Base-by-base conservation (phyloP, 1,140 invertebrate genomes). In the Ruditapes philippinarum region DNA sequence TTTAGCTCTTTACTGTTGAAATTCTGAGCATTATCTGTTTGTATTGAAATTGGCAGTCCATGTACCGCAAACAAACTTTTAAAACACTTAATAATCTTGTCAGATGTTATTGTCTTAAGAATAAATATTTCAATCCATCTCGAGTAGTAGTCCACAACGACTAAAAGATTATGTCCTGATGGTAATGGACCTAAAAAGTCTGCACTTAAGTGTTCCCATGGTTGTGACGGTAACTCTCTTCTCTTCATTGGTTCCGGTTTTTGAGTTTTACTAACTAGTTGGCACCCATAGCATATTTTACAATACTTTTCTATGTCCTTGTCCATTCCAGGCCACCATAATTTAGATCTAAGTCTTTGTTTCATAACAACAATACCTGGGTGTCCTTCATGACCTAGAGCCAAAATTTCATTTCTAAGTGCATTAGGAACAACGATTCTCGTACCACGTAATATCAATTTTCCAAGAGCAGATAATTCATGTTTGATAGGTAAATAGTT, bases 1-100 rank as follows among this genome's bases (percentile, higher is more conserved):
- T 79, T 19, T 12, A 91, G 57, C 57, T 90, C 62, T 31, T 19
- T 12, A 31, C 62, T 65, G 33, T 31, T 65, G n/a, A 65, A 65
- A 65, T 36, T 33, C 19, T 31, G 33, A 9, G 62, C 62, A 9
- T 19, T 36, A 19, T 31, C n/a, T 5, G 25, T 31, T 31, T 65
- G 62, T 5, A 65, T 36, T 3, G 62, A 65, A 19, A 65, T 12
- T 4, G 31, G 62, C 11, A 33, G 25, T 9, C 62, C 62, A 36
- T 65, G 62, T 17, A 31, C n/a, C 12, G 28, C n/a, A 65, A 65
- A 65, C 33, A 65, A 33, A 5, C 31, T 11, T 3, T 36, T 31
- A 1, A 65, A 65, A 31, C 25, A 33, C 33, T 65, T 3, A 19
- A 65, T 65, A 78, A 65, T 36, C 11, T 65, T 65, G 7, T 65